Base-by-base conservation (phyloP, 2,888 invertebrate species). In the Cremastobaeus sp. region DNA sequence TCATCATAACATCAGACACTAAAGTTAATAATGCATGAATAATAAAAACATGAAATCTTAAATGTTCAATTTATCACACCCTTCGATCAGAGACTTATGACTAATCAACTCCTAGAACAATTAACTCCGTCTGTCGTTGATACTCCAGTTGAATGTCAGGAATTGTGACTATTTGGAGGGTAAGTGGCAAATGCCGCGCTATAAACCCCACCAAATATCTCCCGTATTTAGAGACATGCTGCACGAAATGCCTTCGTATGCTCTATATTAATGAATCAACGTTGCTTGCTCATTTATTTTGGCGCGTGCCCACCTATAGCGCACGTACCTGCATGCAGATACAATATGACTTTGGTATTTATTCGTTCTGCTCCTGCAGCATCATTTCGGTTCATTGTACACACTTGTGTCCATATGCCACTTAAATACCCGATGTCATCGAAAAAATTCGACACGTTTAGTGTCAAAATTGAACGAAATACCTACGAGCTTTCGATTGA, bases 371-470 rank as follows among this genome's bases (percentile, higher is more conserved):
- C 76, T 76, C 59, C 55, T 75, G 81, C 78, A 76, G 68, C 76
- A 81, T 82, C 82, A 79, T 77, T 64, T 57, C 9, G 11, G n/a
- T 30, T 68, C 39, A 50, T 41, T 35, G 41, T 39, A 11, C 55
- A 45, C 52, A 59, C 68, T 45, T 55, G 65, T 34, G 65, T 72
- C 79, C 83, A 84, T 80, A 79, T 83, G 83, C 50, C 77, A 65
- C 55, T 35, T 35, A 76, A 80, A 74, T 69, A 80, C 81, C 82
- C 77, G 79, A 82, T 83, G 82, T 79, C 81, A 71, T 79, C 52
- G 74, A 80, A 84, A 84, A 64, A 73, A 84, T 85, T 85, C 79
- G 82, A 79, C 69, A 78, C 80, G 77, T 70, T 55, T 18, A 18
- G 28, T 4, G 48, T 74, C 55, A 37, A 52, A 39, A 43, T 34